Evolutionary conservation across 2,797 vertebrate genomes (phyloP), one percentile per base, ranked within the genome.

Genomic region (Enteromius mattozi): DNA sequence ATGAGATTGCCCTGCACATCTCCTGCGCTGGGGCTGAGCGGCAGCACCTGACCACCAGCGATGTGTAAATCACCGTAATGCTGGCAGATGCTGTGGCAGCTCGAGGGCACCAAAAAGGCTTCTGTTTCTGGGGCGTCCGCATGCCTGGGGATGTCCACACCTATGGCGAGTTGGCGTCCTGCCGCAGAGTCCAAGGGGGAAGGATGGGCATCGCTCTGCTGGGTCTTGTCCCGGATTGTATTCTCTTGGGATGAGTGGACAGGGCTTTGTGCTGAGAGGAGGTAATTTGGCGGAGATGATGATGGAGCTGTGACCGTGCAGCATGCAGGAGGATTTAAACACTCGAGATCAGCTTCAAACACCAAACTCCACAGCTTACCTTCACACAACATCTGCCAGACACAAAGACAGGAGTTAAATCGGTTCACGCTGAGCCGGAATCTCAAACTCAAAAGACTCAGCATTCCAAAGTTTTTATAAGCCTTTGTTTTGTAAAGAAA

Each of bases 1-100:
- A 92, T 91, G 4, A 95, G 93, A 61, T 91, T 90, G 78, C 94
- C 91, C 49, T 93, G 92, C 51, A 95, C 95, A 85, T 96, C 94
- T 0, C 93, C 94, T 0, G 93, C 89, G 66, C 92, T 93, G 2
- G 95, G 95, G 79, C 92, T 96, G 7, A 98, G 93, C 0, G 98
- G 97, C 91, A 99, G 88, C 66, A 99, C 98, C 0, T 97, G 98
- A 88, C 96, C 98, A 0, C 98, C 98, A 0, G 96, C 97, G 45
- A 99, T 98, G 33, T 97, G 96, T 88, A 99, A 92, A 90, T 99
- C 98, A 0, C 95, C 98, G 92, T 99, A 99, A 92, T 99, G 96
- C 88, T 97, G 95, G 88, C 96, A 99, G 90, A 99, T 97, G 93
- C 97, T 98, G 92, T 98, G 96, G 89, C 98, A 99, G 87, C 94